Base-by-base conservation (phyloP, 64 coral and sea anemone species). In the Catalaphyllia jardinei region DNA sequence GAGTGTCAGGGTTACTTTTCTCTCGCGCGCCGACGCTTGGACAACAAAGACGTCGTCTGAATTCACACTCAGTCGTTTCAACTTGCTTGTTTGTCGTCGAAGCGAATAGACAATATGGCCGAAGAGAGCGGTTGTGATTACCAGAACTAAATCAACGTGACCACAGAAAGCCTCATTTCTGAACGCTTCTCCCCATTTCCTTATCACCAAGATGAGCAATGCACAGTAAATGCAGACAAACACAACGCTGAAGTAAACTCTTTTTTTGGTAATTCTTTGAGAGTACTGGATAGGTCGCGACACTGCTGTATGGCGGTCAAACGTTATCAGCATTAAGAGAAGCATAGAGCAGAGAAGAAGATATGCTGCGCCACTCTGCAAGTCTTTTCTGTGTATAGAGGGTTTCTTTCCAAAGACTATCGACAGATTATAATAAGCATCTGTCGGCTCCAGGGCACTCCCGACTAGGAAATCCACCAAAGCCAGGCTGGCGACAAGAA, bases 391-490 rank as follows among this genome's bases (percentile, higher is more conserved):
- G 31, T 79, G 17, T 81, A 89, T 89, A 1, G 83, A 71, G 2
- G 59, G 60, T 12, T 67, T 69, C 15, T 77, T 89, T 15, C 25
- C 20, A 64, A 67, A 65, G 0, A 74, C 82, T 12, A 75, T 61
- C 0, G 86, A 72, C 10, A 92, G 52, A 69, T 60, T 93, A 78
- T 91, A 96, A 42, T 86, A 93, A 0, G 91, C 87, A 24, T 87
- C 87, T 28, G 88, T 67, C 10, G 94, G 94, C 31, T 89, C 90
- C 80, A 96, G 52, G 25, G 77, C 22, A 27, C 73, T 72, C 4
- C 94, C 94, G 10, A 93, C 94, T 4, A 86, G 64, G 42, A 96
- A 96, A 77, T 96, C 94, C 0, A 96, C 87, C 11, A 89, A 10
- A 29, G 94, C 94, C 10, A 96, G 74, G 55, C 91, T 96, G 14